Evolutionary conservation across 2,113 vertebrate species (phyloP).

Genomic region (Meles meles): DNA sequence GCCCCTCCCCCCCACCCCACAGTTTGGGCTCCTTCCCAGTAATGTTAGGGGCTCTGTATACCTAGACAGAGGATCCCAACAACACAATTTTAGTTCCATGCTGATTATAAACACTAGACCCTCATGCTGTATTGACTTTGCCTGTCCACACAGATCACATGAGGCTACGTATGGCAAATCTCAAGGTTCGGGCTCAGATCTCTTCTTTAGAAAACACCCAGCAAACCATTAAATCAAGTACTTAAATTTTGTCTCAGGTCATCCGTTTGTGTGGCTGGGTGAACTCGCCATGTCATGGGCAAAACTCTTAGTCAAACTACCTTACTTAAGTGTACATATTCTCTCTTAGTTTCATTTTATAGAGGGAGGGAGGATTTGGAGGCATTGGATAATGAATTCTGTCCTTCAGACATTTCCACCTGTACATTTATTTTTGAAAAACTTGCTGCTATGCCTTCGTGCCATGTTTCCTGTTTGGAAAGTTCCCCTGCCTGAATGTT

Average conservation of each 20-base stretch:
- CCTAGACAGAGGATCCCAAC: neutral
- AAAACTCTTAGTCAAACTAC: neutral
- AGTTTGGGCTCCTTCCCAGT: neutral
- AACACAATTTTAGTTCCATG: neutral
- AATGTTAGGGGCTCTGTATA: neutral
- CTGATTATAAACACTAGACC: neutral
- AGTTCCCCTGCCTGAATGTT: neutral
- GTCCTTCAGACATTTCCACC: neutral
- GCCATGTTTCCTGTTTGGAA: neutral
- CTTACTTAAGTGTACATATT: neutral
- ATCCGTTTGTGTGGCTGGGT: neutral
- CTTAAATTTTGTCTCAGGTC: neutral
- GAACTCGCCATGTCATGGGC: neutral
- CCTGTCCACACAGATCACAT: neutral
- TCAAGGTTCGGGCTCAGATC: neutral
- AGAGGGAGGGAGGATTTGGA: neutral
- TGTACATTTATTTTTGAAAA: neutral
- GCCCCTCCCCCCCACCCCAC: accelerated
- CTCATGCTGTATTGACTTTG: neutral
- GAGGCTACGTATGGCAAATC: neutral
- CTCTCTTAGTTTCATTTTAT: neutral
- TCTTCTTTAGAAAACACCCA: neutral
- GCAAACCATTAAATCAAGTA: neutral
- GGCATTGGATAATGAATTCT: neutral
- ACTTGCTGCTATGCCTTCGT: neutral